phyloP scores from a whole-genome alignment of 1,140 invertebrate genomes.

The Telenomus remus region DNA sequence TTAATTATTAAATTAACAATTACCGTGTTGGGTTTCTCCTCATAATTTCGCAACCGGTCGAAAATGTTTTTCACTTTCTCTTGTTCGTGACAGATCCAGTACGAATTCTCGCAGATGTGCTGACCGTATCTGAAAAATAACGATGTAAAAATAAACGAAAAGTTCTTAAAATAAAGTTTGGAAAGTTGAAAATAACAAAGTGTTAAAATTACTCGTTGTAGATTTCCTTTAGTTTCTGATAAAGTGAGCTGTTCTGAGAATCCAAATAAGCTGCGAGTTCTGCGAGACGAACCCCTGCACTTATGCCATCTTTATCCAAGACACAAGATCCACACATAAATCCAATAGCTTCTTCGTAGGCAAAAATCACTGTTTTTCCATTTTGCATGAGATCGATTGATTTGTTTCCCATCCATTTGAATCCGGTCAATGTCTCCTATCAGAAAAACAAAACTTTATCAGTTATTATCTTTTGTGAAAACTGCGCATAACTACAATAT shows the following conservation, averaged over 20 bases:
- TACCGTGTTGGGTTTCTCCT: constrained; percentile 79
- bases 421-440: constrained; percentile 97
- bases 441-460: neutral
- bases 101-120: constrained; percentile 90
- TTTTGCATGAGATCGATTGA: constrained; percentile 82
- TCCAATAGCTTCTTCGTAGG: constrained; percentile 96
- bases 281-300: constrained; percentile 86
- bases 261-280: constrained; percentile 87
- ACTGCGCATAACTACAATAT: too few species aligned
- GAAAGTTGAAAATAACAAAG: too few species aligned
- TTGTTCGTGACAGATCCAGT: constrained; percentile 90
- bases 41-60: constrained; percentile 85
- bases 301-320: constrained; percentile 97
- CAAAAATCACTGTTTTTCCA: constrained; percentile 89
- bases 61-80: constrained; percentile 86
- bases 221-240: constrained; percentile 86
- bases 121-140: constrained; percentile 81
- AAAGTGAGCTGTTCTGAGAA: constrained; percentile 80
- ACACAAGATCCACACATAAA: constrained; percentile 94
- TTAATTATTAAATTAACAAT: constrained; percentile 67
- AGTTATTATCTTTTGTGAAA: too few species aligned
- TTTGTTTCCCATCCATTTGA: constrained; percentile 99
- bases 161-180: neutral
- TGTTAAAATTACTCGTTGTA: constrained; percentile 79
- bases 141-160: neutral